Conservation (phyloP, 1,140 invertebrate species). For the Radopholus similis region DNA sequence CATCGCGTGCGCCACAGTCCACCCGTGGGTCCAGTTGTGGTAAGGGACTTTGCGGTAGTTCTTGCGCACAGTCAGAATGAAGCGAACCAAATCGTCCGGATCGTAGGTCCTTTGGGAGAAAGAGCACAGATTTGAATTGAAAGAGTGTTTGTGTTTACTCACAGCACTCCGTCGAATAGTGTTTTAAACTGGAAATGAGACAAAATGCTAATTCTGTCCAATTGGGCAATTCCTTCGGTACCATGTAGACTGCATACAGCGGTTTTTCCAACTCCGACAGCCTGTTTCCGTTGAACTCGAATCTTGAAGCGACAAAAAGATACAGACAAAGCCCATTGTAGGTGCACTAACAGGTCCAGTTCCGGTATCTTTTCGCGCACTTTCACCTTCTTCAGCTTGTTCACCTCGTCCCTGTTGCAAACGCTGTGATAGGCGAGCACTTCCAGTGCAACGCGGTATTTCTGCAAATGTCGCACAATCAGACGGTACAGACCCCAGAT, state of each 20-base stretch:
- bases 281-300: conserved; percentile 71
- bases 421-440: conserved; percentile 78
- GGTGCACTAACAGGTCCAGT: conserved; percentile 60
- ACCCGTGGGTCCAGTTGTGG: conserved; percentile 81
- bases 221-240: too few species aligned
- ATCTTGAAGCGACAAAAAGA: conserved; percentile 62
- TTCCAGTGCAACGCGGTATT: conserved; percentile 76
- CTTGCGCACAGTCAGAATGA: conserved; percentile 75
- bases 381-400: conserved; percentile 62
- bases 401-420: conserved; percentile 71
- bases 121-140: not conserved
- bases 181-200: too few species aligned
- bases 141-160: conserved; percentile 10
- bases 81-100: conserved; percentile 67
- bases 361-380: conserved; percentile 54
- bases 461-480: conserved; percentile 59
- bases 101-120: conserved; percentile 61
- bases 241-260: conserved; percentile 72
- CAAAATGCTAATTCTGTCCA: too few species aligned
- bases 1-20: conserved; percentile 78
- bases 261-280: conserved; percentile 71
- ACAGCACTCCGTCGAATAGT: conserved; percentile 68
- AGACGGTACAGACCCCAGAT: not conserved
- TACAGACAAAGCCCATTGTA: conserved; percentile 9
- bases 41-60: conserved; percentile 74